These are phyloP conservation scores for Pseudococcus viburni DNA, from an alignment of 2,888 invertebrate genomes.

Conservation along the genomic window DNA sequence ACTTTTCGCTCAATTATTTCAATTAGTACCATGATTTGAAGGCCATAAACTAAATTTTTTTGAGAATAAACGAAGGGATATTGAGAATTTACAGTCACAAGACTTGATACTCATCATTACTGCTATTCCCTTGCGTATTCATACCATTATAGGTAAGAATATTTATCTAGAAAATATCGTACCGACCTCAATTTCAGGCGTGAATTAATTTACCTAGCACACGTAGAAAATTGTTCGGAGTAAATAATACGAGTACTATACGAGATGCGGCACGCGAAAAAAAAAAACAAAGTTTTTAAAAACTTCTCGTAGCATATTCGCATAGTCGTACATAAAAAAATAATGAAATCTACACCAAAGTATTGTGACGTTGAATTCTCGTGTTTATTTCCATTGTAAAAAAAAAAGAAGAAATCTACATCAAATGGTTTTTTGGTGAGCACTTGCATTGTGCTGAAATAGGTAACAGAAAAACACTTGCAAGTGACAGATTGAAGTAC, in stretches of 20 bases:
- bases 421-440: conserved; percentile 30
- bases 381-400: conserved; percentile 24
- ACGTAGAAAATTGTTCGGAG: too few relatives aligned
- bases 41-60: too few relatives aligned
- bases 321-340: not conserved
- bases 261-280: not conserved
- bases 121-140: too few relatives aligned
- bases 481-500: conserved; percentile 34
- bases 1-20: too few relatives aligned
- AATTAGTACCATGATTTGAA: too few relatives aligned
- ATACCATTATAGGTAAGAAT: too few relatives aligned
- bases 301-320: not conserved
- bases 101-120: too few relatives aligned
- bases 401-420: conserved; percentile 14
- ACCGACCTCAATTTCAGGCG: too few relatives aligned
- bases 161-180: too few relatives aligned
- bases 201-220: too few relatives aligned
- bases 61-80: too few relatives aligned
- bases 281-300: not conserved
- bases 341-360: conserved; percentile 8
- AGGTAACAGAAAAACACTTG: conserved; percentile 41
- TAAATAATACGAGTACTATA: not conserved
- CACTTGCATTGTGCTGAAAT: conserved; percentile 33
- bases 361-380: conserved; percentile 26
- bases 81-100: too few relatives aligned